Base-by-base conservation (phyloP, 2,888 invertebrate species). In the Ceratothoa steindachneri region DNA sequence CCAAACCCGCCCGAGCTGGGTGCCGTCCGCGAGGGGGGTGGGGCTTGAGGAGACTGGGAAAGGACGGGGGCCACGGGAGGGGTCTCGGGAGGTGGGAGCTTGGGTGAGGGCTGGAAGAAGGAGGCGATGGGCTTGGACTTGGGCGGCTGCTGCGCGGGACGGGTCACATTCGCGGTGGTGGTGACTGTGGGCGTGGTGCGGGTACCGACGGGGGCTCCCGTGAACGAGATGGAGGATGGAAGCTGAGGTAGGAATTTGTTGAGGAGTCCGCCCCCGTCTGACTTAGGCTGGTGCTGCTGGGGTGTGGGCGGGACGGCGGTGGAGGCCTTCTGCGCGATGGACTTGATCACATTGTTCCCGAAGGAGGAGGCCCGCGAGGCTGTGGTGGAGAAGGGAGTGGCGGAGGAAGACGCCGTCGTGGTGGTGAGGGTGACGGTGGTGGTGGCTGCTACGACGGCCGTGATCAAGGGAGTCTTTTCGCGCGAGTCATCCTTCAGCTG, bases 201-300 rank as follows among this genome's bases (percentile, higher is more conserved):
- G 67, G 73, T 67, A 64, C 80, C 69, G 27, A 74, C 31, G 69
- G 67, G 74, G 60, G 67, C 30, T 22, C 73, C 76, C 65, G 73
- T 71, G 67, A 71, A 73, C 55, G 72, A 67, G 22, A 70, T 64
- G 27, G 72, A 73, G 80, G 53, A 79, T 64, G 64, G 76, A 72
- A 77, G 52, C 31, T 55, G 74, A 77, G 77, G 78, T 55, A 77
- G 71, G 52, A 78, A 60, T 69, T 78, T 78, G 41, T 78, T 78
- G 31, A 78, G 71, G 12, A 78, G 65, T 19, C 73, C 73, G 27
- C 71, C 74, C 27, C 27, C 24, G 27, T 73, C 75, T 41, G 69
- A 24, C 53, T 74, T 72, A 24, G 28, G 30, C 30, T 66, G 65
- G 4, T 29, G 24, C 41, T 78, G 75, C 30, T 75, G 75, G 27